These are phyloP conservation scores for Oppia nitens DNA, from an alignment of 1,140 invertebrate genomes.

Conservation along the genomic window DNA sequence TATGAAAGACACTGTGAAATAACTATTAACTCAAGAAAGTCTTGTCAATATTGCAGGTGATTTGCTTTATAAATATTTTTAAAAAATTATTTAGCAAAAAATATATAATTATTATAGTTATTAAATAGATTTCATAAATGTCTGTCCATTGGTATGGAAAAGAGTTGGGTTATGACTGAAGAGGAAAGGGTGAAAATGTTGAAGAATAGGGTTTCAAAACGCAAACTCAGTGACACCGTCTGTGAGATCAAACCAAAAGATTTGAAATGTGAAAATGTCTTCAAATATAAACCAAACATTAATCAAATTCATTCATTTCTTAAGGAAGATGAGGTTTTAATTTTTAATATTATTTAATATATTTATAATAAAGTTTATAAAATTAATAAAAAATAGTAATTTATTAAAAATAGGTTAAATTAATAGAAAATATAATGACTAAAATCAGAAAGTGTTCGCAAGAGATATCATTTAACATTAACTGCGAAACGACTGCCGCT, in stretches of 20 bases:
- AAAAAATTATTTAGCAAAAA: neutral
- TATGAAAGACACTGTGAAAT: conserved; percentile 28
- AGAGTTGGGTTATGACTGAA: conserved; percentile 33
- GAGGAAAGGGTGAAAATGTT: conserved; percentile 28
- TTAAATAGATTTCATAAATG: conserved; percentile 29
- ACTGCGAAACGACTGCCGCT: conserved; percentile 7
- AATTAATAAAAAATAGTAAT: no score
- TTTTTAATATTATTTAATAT: no score
- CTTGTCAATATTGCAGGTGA: conserved; percentile 26
- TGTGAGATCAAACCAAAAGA: neutral
- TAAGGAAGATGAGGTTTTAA: conserved; percentile 15
- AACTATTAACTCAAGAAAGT: conserved; percentile 25
- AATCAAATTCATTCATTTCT: conserved; percentile 17
- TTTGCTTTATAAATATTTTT: neutral
- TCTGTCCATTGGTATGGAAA: conserved; percentile 32
- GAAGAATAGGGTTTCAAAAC: conserved; percentile 24
- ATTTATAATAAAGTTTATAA: no score
- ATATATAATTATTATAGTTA: no score
- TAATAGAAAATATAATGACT: neutral
- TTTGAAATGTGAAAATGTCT: neutral
- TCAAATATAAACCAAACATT: conserved; percentile 14
- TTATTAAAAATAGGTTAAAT: conserved; percentile 15
- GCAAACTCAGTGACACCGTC: neutral
- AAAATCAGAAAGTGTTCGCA: neutral
- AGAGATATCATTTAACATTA: neutral